phyloP scores from a whole-genome alignment of 2,888 invertebrate genomes.

The Clivina fossor region DNA sequence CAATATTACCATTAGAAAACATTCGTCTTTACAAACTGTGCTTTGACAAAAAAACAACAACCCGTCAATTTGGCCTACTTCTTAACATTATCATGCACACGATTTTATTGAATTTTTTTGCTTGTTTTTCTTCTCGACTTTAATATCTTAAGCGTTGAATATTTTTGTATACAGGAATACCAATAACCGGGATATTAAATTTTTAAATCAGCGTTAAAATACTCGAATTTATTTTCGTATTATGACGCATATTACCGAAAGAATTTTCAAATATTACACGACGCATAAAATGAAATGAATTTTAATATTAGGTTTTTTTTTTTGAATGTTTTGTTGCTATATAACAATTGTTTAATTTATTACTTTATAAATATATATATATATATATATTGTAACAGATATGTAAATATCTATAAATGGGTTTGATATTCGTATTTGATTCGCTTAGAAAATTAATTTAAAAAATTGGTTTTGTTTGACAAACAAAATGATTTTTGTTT shows the following conservation, averaged over 20 bases:
- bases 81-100: not conserved
- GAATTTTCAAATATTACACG: not conserved
- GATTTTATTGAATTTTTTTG: slow-evolving; percentile 26
- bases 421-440: too few relatives aligned
- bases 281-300: not conserved
- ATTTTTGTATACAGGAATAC: slow-evolving; percentile 23
- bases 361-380: too few relatives aligned
- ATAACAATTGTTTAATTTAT: not conserved
- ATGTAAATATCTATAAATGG: too few relatives aligned
- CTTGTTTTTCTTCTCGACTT: too few relatives aligned
- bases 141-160: slow-evolving; percentile 23
- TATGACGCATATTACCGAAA: too few relatives aligned
- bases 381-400: too few relatives aligned
- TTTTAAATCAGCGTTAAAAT: slow-evolving; percentile 16
- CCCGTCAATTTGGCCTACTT: too few relatives aligned
- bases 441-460: too few relatives aligned
- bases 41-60: slow-evolving; percentile 24
- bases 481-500: too few relatives aligned
- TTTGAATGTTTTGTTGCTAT: not conserved
- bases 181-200: slow-evolving; percentile 24
- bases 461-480: too few relatives aligned
- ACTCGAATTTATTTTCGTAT: too few relatives aligned
- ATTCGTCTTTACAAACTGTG: slow-evolving; percentile 1
- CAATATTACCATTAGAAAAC: slow-evolving; percentile 14
- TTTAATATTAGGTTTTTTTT: not conserved